Conservation (phyloP, 2,113 vertebrate species). For the Rattus rattus region DNA sequence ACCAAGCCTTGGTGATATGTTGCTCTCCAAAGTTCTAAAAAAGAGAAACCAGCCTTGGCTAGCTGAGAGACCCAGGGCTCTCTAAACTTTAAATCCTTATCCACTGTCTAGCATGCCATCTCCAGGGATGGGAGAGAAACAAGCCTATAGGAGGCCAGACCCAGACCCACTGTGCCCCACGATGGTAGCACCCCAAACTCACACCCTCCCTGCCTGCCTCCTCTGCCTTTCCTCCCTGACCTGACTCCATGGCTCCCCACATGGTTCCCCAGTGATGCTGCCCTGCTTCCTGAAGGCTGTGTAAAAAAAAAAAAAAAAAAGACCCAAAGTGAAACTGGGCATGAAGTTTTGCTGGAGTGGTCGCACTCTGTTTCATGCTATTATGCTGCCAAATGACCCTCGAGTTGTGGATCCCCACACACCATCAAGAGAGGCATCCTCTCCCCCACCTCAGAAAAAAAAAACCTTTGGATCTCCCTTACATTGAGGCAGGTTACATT, state of each 20-base stretch:
- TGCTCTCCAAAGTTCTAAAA: neutral
- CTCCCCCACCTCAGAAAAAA: slow-evolving; percentile 46
- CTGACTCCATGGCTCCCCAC: fast-evolving
- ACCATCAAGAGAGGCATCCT: neutral
- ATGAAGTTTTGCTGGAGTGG: slow-evolving; percentile 43
- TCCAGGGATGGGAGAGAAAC: neutral
- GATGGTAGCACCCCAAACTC: neutral
- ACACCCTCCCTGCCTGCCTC: neutral
- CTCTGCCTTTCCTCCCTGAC: neutral
- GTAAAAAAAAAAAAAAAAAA: neutral
- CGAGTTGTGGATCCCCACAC: neutral
- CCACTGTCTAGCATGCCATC: neutral
- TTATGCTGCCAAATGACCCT: neutral
- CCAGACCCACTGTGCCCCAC: neutral
- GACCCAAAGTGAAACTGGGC: slow-evolving; percentile 47
- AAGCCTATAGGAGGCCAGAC: neutral
- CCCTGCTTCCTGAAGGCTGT: neutral
- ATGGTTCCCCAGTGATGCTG: neutral
- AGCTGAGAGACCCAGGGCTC: neutral
- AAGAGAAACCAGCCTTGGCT: neutral
- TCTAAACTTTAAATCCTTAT: neutral
- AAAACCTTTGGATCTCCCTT: slow-evolving; percentile 58
- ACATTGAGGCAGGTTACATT: slow-evolving; percentile 54
- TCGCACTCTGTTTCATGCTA: neutral
- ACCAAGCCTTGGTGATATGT: neutral